Evolutionary conservation across 2,797 vertebrate genomes (phyloP).

Genomic region (Lutjanus argentimaculatus): DNA sequence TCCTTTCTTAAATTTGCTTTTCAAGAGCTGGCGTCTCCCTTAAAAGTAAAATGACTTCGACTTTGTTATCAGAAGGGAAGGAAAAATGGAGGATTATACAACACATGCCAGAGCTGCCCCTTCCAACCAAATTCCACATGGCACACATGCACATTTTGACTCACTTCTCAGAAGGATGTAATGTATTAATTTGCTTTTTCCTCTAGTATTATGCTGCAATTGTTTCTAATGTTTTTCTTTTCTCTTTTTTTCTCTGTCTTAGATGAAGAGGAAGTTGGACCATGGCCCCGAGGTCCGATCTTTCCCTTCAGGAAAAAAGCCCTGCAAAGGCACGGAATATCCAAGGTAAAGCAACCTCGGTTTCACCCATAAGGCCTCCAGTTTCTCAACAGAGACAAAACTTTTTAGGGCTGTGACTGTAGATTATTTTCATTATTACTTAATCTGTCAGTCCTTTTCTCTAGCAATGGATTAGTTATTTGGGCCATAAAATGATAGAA

Average conservation of each 20-base stretch:
- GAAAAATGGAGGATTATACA: constrained; percentile 8
- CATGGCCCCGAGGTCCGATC: constrained; percentile 99
- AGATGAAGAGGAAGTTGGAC: constrained; percentile 99
- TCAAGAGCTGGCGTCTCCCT: constrained; percentile 17
- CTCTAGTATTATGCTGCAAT: constrained; percentile 3
- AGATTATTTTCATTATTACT: too few species aligned
- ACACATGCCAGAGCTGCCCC: neutral
- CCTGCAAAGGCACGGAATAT: constrained; percentile 98
- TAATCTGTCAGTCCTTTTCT: too few species aligned
- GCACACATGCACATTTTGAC: constrained; percentile 1
- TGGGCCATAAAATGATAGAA: too few species aligned
- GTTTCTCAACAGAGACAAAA: constrained; percentile 7
- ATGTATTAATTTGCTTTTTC: neutral
- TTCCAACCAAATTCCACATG: neutral
- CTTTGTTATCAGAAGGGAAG: constrained; percentile 6
- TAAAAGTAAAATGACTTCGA: constrained; percentile 34
- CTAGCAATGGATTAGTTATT: too few species aligned
- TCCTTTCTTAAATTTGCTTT: constrained; percentile 35
- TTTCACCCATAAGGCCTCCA: constrained; percentile 1
- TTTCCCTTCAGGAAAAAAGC: constrained; percentile 99
- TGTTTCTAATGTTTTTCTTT: constrained; percentile 39
- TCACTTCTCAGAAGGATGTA: neutral
- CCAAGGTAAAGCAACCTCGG: constrained; percentile 89
- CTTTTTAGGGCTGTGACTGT: too few species aligned
- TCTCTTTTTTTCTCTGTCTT: constrained; percentile 74